Base-by-base conservation (phyloP, 2,797 vertebrate genomes). In the Sciaenops ocellatus region DNA sequence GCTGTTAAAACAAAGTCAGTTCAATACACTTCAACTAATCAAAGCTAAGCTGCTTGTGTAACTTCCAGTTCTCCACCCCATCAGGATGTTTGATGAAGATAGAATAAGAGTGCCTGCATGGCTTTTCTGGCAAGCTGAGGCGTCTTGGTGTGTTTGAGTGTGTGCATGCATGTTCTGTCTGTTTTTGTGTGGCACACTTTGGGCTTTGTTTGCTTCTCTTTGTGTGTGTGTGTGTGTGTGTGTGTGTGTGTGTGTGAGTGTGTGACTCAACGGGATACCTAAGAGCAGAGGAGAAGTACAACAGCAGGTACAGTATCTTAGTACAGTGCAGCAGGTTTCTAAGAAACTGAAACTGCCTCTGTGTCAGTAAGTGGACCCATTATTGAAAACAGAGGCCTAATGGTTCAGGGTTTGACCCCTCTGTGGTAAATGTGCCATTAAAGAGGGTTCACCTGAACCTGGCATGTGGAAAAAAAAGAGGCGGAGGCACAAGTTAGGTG, bases 1-100 rank as follows among this genome's bases (percentile, higher is more conserved):
- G 70, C 78, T 76, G 83, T 86, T 85, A 88, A 81, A 87, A 86
- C 86, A 85, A 76, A 67, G 80, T 83, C 54, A 62, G 69, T 62
- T 87, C 82, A 84, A 69, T 85, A 78, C 17, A 60, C 82, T 82
- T 78, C 60, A 76, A n/a, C 69, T 82, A 72, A 88, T 90, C 83
- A 86, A 71, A 74, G 63, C 63, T 80, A 67, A 70, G 73, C 73
- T 81, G 73, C 69, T 76, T 74, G 80, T 82, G 79, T 64, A 72
- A 76, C 72, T 68, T 85, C 78, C 76, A 78, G 76, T 76, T 63
- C 79, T 80, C 24, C 65, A 52, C 6, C 82, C 46, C 74, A 69
- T 78, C 77, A 73, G 51, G 42, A 57, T 61, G 75, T 76, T 71
- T 34, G 79, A 76, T 62, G 72, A 50, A 68, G 70, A 78, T 62